phyloP scores from a whole-genome alignment of 2,113 vertebrate genomes.

The Dromiciops gliroides region DNA sequence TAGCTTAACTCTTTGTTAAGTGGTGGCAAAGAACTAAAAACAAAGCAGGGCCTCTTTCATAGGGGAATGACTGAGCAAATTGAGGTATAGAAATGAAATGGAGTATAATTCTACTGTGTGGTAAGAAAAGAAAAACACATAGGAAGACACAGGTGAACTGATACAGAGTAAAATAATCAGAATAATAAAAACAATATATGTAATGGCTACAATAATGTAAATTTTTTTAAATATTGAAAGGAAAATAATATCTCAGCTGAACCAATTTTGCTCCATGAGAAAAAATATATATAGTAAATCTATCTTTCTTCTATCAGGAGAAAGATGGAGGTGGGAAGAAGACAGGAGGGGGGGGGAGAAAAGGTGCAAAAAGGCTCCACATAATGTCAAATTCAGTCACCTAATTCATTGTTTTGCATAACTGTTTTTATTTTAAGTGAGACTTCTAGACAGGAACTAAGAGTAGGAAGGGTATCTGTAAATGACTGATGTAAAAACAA shows the following conservation, averaged over 20 bases:
- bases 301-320: background rate
- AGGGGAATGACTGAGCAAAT: background rate
- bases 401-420: background rate
- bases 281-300: background rate
- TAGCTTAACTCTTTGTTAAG: background rate
- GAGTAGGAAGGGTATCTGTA: background rate
- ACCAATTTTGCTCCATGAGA: background rate
- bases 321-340: background rate
- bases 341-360: background rate
- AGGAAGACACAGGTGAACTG: background rate
- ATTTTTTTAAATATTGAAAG: background rate
- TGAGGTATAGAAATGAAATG: background rate
- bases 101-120: background rate
- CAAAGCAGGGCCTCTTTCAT: background rate
- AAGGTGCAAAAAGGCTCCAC: background rate
- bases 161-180: background rate
- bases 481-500: background rate
- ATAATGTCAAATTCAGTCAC: background rate
- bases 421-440: background rate
- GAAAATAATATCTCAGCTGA: background rate
- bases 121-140: background rate
- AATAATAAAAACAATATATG: background rate
- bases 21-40: background rate
- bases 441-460: background rate
- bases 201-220: background rate